Percentiles rank a stretch among this genome's conserved stretches.
These are phyloP conservation scores for Caenorhabditis virilis DNA, from an alignment of 2,888 invertebrate species.

Conservation along the genomic window DNA sequence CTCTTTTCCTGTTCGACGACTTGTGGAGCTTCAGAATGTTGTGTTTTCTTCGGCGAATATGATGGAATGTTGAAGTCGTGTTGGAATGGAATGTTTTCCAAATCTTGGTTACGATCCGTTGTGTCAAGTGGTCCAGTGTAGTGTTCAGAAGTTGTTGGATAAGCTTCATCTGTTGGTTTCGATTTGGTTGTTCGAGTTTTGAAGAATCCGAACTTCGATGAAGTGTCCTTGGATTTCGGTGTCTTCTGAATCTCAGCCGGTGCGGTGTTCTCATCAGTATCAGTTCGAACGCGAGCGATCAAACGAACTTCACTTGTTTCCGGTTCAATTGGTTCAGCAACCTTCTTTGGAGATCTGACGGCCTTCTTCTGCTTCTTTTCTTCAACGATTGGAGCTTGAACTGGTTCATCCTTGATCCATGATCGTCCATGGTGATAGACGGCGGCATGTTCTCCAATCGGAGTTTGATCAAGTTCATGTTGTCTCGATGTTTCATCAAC, in stretches of 20 bases:
- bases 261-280: constrained; percentile 8
- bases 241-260: not conserved
- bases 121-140: constrained; percentile 20
- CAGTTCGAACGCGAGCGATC: constrained; percentile 12
- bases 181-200: not conserved
- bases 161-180: constrained; percentile 3
- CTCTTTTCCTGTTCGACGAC: constrained; percentile 10
- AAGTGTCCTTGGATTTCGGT: not conserved
- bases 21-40: constrained; percentile 2
- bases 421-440: no score
- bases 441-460: no score
- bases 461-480: no score
- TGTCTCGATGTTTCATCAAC: constrained; percentile 1
- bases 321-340: constrained; percentile 7
- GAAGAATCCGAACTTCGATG: constrained; percentile 5
- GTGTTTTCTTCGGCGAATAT: constrained; percentile 15
- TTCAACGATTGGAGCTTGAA: not conserved
- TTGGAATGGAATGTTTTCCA: constrained; percentile 21
- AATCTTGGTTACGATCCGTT: constrained; percentile 10
- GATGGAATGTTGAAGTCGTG: constrained; percentile 9
- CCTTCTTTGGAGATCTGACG: no score
- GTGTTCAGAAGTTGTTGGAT: constrained; percentile 9
- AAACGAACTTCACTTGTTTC: constrained; percentile 18
- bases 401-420: no score
- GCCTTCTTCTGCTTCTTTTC: constrained; percentile 14